Evolutionary conservation across 2,797 vertebrate species (phyloP).

Genomic region (Poecilia wingei): DNA sequence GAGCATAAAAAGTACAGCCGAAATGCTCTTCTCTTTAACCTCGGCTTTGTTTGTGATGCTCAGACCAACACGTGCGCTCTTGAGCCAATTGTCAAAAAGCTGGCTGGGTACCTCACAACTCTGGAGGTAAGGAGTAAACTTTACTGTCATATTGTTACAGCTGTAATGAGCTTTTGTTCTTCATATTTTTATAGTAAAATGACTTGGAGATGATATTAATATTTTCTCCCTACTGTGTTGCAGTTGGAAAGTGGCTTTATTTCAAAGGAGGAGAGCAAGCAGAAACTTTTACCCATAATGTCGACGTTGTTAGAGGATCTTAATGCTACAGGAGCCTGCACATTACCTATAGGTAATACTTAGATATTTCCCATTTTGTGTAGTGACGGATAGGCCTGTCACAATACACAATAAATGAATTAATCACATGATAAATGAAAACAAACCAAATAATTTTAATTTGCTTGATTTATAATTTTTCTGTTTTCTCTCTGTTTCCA

Average conservation of each 20-base stretch:
- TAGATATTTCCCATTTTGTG: background rate
- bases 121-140: constrained; percentile 85
- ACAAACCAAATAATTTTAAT: too few relatives aligned
- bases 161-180: background rate
- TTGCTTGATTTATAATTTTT: too few relatives aligned
- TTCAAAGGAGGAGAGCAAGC: constrained; percentile 96
- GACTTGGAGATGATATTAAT: background rate
- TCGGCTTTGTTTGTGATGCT: constrained; percentile 95
- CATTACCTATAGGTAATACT: constrained; percentile 90
- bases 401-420: too few relatives aligned
- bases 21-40: constrained; percentile 96
- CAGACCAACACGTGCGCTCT: constrained; percentile 93
- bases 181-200: background rate
- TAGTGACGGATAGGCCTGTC: background rate
- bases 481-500: too few relatives aligned
- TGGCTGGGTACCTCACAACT: constrained; percentile 96
- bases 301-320: constrained; percentile 94
- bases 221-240: constrained; percentile 34
- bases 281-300: constrained; percentile 96
- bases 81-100: constrained; percentile 97
- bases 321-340: constrained; percentile 93
- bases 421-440: too few relatives aligned
- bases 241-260: constrained; percentile 97
- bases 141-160: background rate
- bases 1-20: constrained; percentile 98